phyloP scores from a whole-genome alignment of 1,140 invertebrate species.

The Rhopalosiphum padi region DNA sequence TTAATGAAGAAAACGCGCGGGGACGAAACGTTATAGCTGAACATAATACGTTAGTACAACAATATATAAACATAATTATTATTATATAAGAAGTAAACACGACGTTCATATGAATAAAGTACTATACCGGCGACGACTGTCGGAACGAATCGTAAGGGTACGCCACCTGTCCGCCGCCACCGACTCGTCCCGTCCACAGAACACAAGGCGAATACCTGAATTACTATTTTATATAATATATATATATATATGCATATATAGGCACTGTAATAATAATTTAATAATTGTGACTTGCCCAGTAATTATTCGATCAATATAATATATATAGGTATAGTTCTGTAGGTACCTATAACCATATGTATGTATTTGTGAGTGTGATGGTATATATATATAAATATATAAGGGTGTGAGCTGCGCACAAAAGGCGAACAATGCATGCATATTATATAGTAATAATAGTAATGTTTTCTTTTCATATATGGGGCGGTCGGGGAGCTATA shows the following conservation, averaged over 20 bases:
- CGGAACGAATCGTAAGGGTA: slow-evolving; percentile 54
- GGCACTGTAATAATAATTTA: slow-evolving; percentile 21
- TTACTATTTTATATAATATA: slow-evolving; percentile 11
- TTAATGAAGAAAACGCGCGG: slow-evolving; percentile 34
- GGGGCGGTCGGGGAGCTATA: background rate
- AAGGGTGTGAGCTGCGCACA: background rate
- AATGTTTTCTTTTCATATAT: slow-evolving; percentile 22
- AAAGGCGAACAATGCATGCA: slow-evolving; percentile 6
- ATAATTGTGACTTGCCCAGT: slow-evolving; percentile 48
- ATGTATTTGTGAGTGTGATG: background rate
- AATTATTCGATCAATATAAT: slow-evolving; percentile 53
- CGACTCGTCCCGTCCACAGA: background rate
- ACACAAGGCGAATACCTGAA: background rate
- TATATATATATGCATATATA: background rate
- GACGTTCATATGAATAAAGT: background rate
- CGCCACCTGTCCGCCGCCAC: slow-evolving; percentile 36
- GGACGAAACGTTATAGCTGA: slow-evolving; percentile 9
- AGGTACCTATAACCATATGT: background rate
- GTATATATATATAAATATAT: background rate
- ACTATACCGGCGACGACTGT: background rate
- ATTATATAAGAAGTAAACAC: background rate
- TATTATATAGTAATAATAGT: slow-evolving; percentile 20
- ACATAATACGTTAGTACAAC: background rate
- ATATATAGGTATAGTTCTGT: background rate
- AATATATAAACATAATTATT: background rate